Conservation (phyloP, 2,888 invertebrate species). For the Nomada fucata region DNA sequence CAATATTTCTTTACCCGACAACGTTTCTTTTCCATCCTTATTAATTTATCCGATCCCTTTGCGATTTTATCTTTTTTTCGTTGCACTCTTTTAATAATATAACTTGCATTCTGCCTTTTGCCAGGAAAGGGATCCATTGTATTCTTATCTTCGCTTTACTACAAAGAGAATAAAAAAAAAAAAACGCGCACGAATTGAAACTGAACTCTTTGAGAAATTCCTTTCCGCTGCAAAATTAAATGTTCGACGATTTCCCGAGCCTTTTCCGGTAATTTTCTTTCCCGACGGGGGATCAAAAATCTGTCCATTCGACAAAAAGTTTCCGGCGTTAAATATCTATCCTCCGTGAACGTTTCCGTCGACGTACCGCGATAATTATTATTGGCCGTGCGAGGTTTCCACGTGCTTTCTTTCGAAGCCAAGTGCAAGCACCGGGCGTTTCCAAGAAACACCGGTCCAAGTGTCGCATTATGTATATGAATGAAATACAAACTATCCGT, state of each 20-base stretch:
- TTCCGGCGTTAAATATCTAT: background rate
- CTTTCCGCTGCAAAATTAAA: conserved; percentile 24
- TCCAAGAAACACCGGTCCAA: conserved; percentile 43
- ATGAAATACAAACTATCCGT: conserved; percentile 64
- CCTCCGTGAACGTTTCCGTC: background rate
- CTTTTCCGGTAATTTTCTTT: background rate
- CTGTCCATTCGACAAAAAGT: background rate
- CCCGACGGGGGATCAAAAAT: background rate
- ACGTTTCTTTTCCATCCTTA: background rate
- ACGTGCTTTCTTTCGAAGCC: background rate
- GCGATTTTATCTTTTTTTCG: background rate
- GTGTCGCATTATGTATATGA: conserved; percentile 51
- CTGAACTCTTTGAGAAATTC: conserved; percentile 38
- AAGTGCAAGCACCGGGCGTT: background rate
- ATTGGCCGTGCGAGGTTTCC: background rate
- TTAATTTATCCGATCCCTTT: background rate
- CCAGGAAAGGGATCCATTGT: conserved; percentile 8
- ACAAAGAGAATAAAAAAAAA: conserved; percentile 1
- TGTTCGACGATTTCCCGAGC: background rate
- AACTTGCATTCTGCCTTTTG: background rate
- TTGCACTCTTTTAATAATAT: background rate
- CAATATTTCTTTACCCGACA: too few species aligned
- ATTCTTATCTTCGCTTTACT: conserved; percentile 24
- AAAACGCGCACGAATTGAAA: background rate
- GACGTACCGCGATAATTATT: conserved; percentile 8